Evolutionary conservation across 2,888 invertebrate genomes (phyloP).

Genomic region (Meganola albula): DNA sequence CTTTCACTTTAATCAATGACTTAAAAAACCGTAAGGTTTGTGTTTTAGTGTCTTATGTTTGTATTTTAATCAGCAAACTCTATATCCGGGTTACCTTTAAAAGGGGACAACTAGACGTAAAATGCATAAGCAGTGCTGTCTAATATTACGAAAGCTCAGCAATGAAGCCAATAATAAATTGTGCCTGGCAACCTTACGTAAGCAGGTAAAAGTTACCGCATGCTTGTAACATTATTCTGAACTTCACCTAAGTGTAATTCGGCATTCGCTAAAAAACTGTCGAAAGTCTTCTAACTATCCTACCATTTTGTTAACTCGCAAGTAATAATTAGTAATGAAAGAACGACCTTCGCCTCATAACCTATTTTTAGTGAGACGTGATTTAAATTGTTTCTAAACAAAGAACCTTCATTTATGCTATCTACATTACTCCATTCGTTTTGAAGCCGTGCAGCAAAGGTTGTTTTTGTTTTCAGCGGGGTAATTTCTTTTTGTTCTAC

Average conservation of each 20-base stretch:
- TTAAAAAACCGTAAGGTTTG: too few relatives aligned
- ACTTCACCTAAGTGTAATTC: conserved; percentile 50
- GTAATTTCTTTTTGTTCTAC: too few relatives aligned
- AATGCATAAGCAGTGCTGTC: conserved; percentile 50
- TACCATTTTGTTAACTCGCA: neutral
- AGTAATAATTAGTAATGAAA: conserved; percentile 15
- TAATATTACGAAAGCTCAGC: conserved; percentile 71
- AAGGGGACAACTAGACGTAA: conserved; percentile 42
- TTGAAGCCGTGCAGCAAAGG: too few relatives aligned
- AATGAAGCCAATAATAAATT: conserved; percentile 69
- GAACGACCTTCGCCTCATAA: conserved; percentile 57
- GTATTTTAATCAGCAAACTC: too few relatives aligned
- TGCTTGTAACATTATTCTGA: conserved; percentile 58
- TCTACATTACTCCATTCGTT: too few relatives aligned
- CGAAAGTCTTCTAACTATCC: conserved; percentile 2
- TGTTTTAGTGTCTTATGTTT: neutral
- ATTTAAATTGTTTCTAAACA: conserved; percentile 47
- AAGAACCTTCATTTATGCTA: too few relatives aligned
- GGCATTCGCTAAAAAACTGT: conserved; percentile 25
- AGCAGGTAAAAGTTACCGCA: conserved; percentile 71
- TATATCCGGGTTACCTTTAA: conserved; percentile 41
- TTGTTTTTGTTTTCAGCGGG: too few relatives aligned
- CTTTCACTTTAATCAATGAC: conserved; percentile 46
- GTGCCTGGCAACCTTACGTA: conserved; percentile 65
- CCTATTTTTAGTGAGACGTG: conserved; percentile 55